Base-by-base conservation (phyloP, 2,113 vertebrate genomes). In the Pelusios castaneus region DNA sequence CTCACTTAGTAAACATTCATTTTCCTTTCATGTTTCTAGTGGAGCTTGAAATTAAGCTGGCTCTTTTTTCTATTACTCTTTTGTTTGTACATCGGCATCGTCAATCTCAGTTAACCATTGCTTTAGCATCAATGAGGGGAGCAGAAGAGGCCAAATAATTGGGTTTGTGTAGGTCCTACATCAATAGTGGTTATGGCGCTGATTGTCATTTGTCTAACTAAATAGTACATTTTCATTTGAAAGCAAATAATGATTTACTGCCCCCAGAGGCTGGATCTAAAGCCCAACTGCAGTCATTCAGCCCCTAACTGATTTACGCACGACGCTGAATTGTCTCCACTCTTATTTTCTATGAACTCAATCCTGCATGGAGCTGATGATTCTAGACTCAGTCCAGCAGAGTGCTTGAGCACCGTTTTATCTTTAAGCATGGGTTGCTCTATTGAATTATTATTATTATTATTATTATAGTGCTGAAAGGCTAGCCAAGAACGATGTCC, bases 41-140 rank as follows among this genome's bases (percentile, higher is more conserved):
- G 87, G 67, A 95, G 88, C 97, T 96, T 97, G 94, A 97, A 96
- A 97, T 97, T 95, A 96, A 96, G 82, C 90, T 93, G 88, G 63
- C 31, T 95, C 93, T 95, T n/a, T 87, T 96, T 77, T 86, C 80
- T 75, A 6, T 89, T 92, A 84, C 7, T 52, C 31, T 78, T 92
- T 94, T 79, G 82, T 93, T 86, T 92, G 41, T 82, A n/a, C 91
- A 80, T 55, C 82, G 83, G 52, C 86, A 92, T 87, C 88, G 58
- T 77, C 94, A 82, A n/a, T 77, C 34, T 10, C 80, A 89, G 80
- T 60, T 93, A 70, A 49, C 70, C 85, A 41, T 58, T 80, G 54
- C 83, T 82, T 80, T 82, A 91, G 79, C 67, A 88, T 34, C 73
- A 88, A 13, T 63, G 78, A 81, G 21, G 77, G 91, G 43, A 90